phyloP scores from a whole-genome alignment of 2,888 invertebrate species.

The Pinctada fucata region DNA sequence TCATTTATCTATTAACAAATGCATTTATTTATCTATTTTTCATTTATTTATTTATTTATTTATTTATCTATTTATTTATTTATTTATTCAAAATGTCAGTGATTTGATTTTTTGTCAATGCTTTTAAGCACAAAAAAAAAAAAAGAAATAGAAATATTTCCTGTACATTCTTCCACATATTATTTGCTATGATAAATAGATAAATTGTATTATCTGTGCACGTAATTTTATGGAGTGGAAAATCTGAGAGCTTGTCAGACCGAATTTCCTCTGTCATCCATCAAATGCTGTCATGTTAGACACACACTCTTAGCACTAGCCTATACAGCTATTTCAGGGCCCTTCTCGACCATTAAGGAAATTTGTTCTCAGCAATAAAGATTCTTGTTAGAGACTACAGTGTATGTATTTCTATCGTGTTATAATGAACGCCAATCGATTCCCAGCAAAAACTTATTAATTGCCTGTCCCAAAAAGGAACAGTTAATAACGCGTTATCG shows the following conservation, averaged over 20 bases:
- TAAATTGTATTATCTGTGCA: constrained; percentile 5
- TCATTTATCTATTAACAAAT: no score
- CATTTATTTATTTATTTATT: no score
- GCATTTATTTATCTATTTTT: no score
- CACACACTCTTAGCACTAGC: background rate
- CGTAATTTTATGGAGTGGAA: constrained; percentile 40
- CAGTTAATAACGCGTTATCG: no score
- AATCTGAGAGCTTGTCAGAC: constrained; percentile 38
- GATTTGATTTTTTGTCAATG: no score
- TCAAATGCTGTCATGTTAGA: constrained; percentile 41
- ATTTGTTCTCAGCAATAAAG: constrained; percentile 33
- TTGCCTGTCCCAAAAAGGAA: background rate
- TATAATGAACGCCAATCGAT: constrained; percentile 3
- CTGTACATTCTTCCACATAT: background rate
- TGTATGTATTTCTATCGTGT: background rate
- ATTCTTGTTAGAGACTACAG: constrained; percentile 20
- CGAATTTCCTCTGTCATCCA: constrained; percentile 40
- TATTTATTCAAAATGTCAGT: no score
- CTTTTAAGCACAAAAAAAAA: constrained; percentile 8
- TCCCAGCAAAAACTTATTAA: background rate
- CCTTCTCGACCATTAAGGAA: constrained; percentile 34
- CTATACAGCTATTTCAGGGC: background rate
- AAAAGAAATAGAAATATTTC: background rate
- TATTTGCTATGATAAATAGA: background rate
- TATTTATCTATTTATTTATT: no score